Percentiles rank a stretch among this genome's conserved stretches.
Evolutionary conservation across 2,888 invertebrate genomes (phyloP).

Genomic region (Metalampra italica): DNA sequence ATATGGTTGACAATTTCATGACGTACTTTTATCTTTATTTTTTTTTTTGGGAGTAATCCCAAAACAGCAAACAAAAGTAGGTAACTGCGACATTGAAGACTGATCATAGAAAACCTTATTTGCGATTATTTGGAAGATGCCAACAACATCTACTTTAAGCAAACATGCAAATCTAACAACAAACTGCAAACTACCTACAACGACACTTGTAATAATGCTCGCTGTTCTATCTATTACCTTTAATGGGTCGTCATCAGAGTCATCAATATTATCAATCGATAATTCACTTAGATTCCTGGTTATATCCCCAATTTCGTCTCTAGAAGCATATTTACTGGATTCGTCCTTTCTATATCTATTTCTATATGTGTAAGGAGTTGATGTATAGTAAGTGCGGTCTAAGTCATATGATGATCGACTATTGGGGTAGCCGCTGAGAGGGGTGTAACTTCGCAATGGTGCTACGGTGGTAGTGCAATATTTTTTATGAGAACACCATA

Average conservation of each 20-base stretch:
- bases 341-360: slow-evolving; percentile 46
- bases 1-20: no score
- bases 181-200: no score
- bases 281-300: slow-evolving; percentile 59
- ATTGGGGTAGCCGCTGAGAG: slow-evolving; percentile 67
- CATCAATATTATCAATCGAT: slow-evolving; percentile 59
- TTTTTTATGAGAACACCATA: slow-evolving; percentile 81
- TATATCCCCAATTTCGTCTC: slow-evolving; percentile 48
- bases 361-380: slow-evolving; percentile 61
- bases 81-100: no score
- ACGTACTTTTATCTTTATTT: no score
- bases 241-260: slow-evolving; percentile 60
- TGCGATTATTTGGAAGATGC: no score
- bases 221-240: slow-evolving; percentile 44
- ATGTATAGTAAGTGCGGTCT: slow-evolving; percentile 67
- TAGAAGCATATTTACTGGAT: slow-evolving; percentile 27
- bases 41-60: no score
- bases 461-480: slow-evolving; percentile 67
- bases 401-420: slow-evolving; percentile 63
- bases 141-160: neutral
- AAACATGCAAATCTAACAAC: neutral
- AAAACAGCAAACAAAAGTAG: no score
- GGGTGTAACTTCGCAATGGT: slow-evolving; percentile 59
- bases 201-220: neutral
- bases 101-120: no score